Evolutionary conservation across 1,140 invertebrate genomes (phyloP).

Genomic region (Drosophila ironensis): DNA sequence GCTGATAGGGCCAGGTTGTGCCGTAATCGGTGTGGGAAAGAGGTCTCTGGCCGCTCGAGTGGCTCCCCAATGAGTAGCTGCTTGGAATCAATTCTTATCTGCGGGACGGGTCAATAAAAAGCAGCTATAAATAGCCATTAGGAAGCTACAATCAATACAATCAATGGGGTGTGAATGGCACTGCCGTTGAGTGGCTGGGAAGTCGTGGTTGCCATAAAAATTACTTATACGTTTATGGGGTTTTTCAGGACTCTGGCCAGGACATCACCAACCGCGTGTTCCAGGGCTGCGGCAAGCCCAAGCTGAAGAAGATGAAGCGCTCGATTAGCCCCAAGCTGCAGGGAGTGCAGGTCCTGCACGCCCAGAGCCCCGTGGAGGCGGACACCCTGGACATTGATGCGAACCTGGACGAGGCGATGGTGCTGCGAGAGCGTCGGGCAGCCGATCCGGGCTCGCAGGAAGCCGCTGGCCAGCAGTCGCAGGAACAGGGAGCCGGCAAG

Average conservation of each 20-base stretch:
- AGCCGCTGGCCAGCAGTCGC: conserved; percentile 38
- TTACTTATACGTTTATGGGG: neutral
- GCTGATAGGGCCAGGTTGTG: conserved; percentile 41
- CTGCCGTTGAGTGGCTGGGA: conserved; percentile 12
- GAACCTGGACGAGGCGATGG: conserved; percentile 69
- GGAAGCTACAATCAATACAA: neutral
- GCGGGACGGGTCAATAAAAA: conserved; percentile 24
- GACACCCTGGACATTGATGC: conserved; percentile 79
- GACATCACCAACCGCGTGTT: conserved; percentile 93
- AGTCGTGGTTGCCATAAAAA: neutral
- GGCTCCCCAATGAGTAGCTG: conserved; percentile 23
- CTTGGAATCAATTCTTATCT: conserved; percentile 45
- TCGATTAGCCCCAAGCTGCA: conserved; percentile 58
- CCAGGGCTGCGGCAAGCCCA: conserved; percentile 90
- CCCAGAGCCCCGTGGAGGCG: conserved; percentile 36
- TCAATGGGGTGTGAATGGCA: conserved; percentile 34
- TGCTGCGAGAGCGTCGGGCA: conserved; percentile 68
- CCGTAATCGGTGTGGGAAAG: neutral
- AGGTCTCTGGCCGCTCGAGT: conserved; percentile 33
- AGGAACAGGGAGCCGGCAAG: conserved; percentile 39
- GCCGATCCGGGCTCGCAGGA: conserved; percentile 68
- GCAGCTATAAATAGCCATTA: conserved; percentile 37
- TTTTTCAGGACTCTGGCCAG: conserved; percentile 89
- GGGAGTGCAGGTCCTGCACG: conserved; percentile 46
- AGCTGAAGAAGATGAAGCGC: conserved; percentile 84